Percentiles rank a stretch among this genome's conserved stretches.
These are phyloP conservation scores for Chrysodeixis includens DNA, from an alignment of 2,888 invertebrate genomes.

Conservation along the genomic window DNA sequence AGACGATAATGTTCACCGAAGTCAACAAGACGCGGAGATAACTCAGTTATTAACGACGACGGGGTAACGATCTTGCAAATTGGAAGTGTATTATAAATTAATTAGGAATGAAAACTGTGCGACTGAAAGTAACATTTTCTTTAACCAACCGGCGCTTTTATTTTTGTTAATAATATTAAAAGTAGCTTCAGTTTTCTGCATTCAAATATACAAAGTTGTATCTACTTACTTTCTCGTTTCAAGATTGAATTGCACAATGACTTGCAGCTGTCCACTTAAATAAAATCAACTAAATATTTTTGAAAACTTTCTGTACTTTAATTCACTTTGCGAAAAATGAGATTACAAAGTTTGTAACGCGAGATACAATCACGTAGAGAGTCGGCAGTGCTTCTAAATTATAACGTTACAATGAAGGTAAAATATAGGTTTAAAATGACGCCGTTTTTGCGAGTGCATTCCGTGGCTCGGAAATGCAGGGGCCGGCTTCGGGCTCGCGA, in stretches of 20 bases:
- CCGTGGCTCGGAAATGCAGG: constrained; percentile 57
- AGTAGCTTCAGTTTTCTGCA: constrained; percentile 9
- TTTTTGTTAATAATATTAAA: constrained; percentile 40
- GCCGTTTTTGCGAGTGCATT: constrained; percentile 42
- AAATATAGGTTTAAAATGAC: constrained; percentile 46
- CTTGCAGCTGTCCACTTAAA: not conserved
- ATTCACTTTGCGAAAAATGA: constrained; percentile 26
- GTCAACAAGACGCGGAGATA: constrained; percentile 55
- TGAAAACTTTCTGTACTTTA: constrained; percentile 33
- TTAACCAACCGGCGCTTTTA: constrained; percentile 37
- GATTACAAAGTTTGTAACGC: constrained; percentile 14
- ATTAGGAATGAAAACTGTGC: constrained; percentile 37
- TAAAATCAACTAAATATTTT: not conserved
- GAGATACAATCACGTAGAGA: constrained; percentile 10
- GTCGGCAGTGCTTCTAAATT: constrained; percentile 27
- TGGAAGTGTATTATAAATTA: constrained; percentile 50
- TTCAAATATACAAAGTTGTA: no score
- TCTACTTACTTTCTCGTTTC: no score
- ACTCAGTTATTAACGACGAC: constrained; percentile 42
- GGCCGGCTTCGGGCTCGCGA: constrained; percentile 44
- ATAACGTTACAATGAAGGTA: constrained; percentile 42
- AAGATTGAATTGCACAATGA: no score
- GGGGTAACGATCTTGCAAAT: constrained; percentile 53
- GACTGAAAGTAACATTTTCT: constrained; percentile 34
- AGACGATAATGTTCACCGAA: constrained; percentile 62